phyloP scores from a whole-genome alignment of 1,140 invertebrate genomes.

The Apis mellifera region Amel_HAv3.1 CM009932.2:10233501-10234000 shows the following conservation, averaged over 20 bases:
- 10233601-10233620: slow-evolving; percentile 48
- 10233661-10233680: slow-evolving; percentile 68
- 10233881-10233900: too few species aligned
- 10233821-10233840: too few species aligned
- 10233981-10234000: neutral
- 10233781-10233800: slow-evolving; percentile 46
- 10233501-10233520: neutral
- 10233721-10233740: slow-evolving; percentile 65
- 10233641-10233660: slow-evolving; percentile 42
- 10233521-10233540: neutral
- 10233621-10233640: slow-evolving; percentile 59
- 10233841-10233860: neutral
- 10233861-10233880: neutral
- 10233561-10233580: slow-evolving; percentile 27
- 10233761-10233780: slow-evolving; percentile 8
- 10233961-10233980: neutral
- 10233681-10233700: slow-evolving; percentile 61
- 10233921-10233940: neutral
- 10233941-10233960: neutral
- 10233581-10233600: neutral
- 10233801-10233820: neutral
- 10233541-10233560: neutral
- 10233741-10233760: slow-evolving; percentile 61
- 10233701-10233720: slow-evolving; percentile 53
- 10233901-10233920: too few species aligned